Percentiles rank a stretch among this genome's conserved stretches.
phyloP scores from a whole-genome alignment of 1,140 invertebrate genomes.

The Nixonia krombeini region DNA sequence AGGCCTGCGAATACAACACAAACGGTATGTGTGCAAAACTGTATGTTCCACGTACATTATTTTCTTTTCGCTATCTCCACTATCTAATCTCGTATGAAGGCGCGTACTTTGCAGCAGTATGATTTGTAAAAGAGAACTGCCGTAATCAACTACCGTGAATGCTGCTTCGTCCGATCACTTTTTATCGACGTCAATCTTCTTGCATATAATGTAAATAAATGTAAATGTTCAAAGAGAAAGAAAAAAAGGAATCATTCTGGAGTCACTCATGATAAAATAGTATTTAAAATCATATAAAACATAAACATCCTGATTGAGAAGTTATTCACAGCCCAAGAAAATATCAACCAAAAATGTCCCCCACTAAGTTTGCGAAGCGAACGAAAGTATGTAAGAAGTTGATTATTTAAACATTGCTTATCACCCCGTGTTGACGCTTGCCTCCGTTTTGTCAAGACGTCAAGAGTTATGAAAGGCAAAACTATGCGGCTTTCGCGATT shows the following conservation, averaged over 20 bases:
- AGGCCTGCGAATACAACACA: conserved; percentile 72
- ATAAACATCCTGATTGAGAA: too few relatives aligned
- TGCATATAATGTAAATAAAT: too few relatives aligned
- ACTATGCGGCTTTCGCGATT: conserved; percentile 1
- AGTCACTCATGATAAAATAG: too few relatives aligned
- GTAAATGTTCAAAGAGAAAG: too few relatives aligned
- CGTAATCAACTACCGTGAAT: conserved; percentile 21
- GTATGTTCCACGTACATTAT: too few relatives aligned
- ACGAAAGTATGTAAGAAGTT: not conserved
- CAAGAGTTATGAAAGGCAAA: conserved; percentile 11
- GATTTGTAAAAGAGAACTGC: conserved; percentile 22
- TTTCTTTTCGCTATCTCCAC: too few relatives aligned
- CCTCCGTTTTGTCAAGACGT: conserved; percentile 6
- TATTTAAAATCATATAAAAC: too few relatives aligned
- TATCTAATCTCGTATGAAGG: conserved; percentile 15
- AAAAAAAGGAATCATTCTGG: too few relatives aligned
- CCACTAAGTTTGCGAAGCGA: too few relatives aligned
- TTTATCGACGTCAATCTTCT: too few relatives aligned
- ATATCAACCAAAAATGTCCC: too few relatives aligned
- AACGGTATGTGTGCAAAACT: conserved; percentile 59
- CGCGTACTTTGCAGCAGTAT: conserved; percentile 20
- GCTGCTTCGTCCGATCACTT: conserved; percentile 14
- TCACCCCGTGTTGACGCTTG: not conserved
- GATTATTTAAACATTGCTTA: conserved; percentile 6
- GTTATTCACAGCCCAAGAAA: too few relatives aligned